Conservation (phyloP, 2,888 invertebrate species). For the Eupithecia subfuscata region DNA sequence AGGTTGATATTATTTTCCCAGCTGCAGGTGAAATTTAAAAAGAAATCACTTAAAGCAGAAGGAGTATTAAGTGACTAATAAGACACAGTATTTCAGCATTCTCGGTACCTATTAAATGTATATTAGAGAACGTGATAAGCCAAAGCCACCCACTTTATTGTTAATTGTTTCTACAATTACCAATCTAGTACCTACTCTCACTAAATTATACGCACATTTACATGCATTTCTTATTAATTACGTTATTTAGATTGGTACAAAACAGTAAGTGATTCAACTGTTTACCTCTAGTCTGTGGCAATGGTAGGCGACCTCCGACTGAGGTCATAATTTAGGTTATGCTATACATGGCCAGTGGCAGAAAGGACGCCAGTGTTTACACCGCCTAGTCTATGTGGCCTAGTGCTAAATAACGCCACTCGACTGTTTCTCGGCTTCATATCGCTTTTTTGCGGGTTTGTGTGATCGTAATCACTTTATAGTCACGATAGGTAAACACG, state of each 20-base stretch:
- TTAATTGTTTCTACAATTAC: no score
- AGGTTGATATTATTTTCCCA: no score
- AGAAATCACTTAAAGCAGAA: no score
- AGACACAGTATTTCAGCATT: no score
- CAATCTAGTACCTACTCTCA: neutral
- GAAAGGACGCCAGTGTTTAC: constrained; percentile 4
- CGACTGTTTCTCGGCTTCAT: constrained; percentile 2
- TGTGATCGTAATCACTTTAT: constrained; percentile 14
- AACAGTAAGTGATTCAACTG: constrained; percentile 12
- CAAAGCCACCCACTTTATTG: no score
- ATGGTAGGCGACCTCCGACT: constrained; percentile 25
- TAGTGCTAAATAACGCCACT: constrained; percentile 25
- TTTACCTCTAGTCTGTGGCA: constrained; percentile 7
- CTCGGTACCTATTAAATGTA: no score
- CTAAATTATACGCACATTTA: neutral
- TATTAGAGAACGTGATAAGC: no score
- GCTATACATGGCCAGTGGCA: constrained; percentile 29
- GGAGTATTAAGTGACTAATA: no score
- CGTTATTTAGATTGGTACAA: neutral
- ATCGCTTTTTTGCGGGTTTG: constrained; percentile 4
- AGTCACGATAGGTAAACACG: constrained; percentile 24
- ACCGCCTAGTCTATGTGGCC: no score
- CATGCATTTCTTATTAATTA: neutral
- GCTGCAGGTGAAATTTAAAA: no score
- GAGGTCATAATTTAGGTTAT: constrained; percentile 36